Conservation (phyloP, 2,113 vertebrate species). For the Upupa epops region DNA sequence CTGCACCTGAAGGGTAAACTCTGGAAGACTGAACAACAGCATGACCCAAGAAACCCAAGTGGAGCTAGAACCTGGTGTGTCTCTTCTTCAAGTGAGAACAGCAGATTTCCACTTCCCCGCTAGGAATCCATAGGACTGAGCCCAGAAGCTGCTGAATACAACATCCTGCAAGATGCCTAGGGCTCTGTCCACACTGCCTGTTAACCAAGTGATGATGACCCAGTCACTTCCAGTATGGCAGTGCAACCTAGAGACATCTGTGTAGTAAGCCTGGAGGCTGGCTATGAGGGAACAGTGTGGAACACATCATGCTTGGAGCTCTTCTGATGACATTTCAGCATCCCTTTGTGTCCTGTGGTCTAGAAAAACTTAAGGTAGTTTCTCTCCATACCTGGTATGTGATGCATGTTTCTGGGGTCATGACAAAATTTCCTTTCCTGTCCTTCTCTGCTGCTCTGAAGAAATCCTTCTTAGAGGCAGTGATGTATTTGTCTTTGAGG, state of each 20-base stretch:
- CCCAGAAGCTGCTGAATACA: neutral
- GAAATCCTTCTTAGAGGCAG: slow-evolving; percentile 80
- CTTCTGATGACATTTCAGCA: neutral
- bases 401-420: slow-evolving; percentile 75
- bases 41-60: neutral
- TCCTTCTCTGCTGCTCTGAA: slow-evolving; percentile 63
- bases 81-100: neutral
- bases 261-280: neutral
- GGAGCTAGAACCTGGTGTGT: neutral
- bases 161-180: neutral
- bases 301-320: neutral
- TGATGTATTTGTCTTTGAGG: slow-evolving; percentile 72
- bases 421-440: slow-evolving; percentile 59
- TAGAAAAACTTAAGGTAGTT: neutral
- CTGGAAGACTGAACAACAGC: neutral
- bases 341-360: neutral
- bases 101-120: neutral
- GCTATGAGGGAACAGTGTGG: neutral
- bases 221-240: neutral
- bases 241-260: fast-evolving
- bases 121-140: neutral
- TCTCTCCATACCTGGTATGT: slow-evolving; percentile 77
- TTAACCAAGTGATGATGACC: neutral
- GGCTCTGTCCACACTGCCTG: neutral
- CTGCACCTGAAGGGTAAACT: neutral